Percentiles rank a stretch among this genome's conserved stretches.
These are phyloP conservation scores for Psococerastis gibbosa DNA, from an alignment of 2,888 invertebrate species.

Conservation along the genomic window DNA sequence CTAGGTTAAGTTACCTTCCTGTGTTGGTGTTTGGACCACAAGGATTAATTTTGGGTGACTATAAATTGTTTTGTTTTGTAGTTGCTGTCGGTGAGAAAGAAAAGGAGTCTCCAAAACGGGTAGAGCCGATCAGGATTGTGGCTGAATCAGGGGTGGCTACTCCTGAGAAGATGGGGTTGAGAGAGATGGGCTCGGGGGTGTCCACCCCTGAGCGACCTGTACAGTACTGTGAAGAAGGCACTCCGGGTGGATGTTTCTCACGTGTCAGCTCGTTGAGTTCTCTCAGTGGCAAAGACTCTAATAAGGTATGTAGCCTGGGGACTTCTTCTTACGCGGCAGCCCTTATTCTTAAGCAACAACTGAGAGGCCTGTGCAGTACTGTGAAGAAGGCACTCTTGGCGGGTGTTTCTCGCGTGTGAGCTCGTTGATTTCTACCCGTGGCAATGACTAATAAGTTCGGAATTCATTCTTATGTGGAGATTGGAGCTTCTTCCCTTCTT, in stretches of 20 bases:
- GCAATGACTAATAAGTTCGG: too few relatives aligned
- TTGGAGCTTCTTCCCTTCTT: too few relatives aligned
- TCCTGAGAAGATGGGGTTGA: conserved; percentile 25
- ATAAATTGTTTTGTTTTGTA: too few relatives aligned
- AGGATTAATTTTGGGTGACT: too few relatives aligned
- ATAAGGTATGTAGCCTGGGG: too few relatives aligned
- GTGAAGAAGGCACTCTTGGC: conserved; percentile 72
- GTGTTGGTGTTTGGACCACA: too few relatives aligned
- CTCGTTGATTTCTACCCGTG: conserved; percentile 30
- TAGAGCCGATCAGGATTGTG: too few relatives aligned
- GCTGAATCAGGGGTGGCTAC: conserved; percentile 47
- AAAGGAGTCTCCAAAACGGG: conserved; percentile 12
- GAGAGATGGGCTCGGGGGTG: conserved; percentile 33
- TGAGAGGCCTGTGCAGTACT: conserved; percentile 68
- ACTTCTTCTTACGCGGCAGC: too few relatives aligned
- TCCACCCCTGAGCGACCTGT: conserved; percentile 61
- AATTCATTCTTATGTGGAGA: too few relatives aligned
- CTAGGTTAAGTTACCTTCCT: too few relatives aligned
- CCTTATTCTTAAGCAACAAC: too few relatives aligned
- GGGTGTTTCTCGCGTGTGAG: conserved; percentile 43
- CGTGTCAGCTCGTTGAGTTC: conserved; percentile 34
- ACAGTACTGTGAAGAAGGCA: conserved; percentile 74
- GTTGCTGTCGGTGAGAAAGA: too few relatives aligned
- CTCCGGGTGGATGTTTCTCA: conserved; percentile 55
- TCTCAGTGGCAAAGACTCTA: conserved; percentile 17